Conservation (phyloP, 2,888 invertebrate species). For the Caenorhabditis uteleia region DNA sequence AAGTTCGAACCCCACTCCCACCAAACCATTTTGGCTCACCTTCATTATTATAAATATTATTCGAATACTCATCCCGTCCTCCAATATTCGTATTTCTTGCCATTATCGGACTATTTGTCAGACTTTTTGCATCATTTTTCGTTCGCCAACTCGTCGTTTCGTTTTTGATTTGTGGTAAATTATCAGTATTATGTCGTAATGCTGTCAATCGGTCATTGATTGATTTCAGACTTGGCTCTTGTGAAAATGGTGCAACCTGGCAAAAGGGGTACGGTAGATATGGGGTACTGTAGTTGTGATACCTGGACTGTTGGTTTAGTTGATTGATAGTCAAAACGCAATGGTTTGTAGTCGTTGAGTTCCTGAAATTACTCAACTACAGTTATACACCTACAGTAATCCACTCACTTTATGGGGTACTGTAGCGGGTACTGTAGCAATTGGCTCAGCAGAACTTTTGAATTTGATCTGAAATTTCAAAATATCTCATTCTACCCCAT, state of each 20-base stretch:
- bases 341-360: conserved; percentile 4
- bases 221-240: conserved; percentile 28
- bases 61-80: no score
- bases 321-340: neutral
- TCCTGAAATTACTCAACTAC: neutral
- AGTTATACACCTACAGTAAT: no score
- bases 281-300: no score
- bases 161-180: neutral
- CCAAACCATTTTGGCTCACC: no score
- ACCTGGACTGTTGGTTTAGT: conserved; percentile 4
- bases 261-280: neutral
- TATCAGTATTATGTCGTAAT: conserved; percentile 14
- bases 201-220: conserved; percentile 35
- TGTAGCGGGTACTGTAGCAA: no score
- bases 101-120: conserved; percentile 39
- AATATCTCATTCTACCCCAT: no score
- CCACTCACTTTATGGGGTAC: no score
- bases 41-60: no score
- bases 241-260: conserved; percentile 38
- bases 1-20: no score
- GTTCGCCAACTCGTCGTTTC: neutral
- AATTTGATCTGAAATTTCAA: no score
- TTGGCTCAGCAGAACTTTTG: no score
- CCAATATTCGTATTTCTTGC: conserved; percentile 4
- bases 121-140: conserved; percentile 11